Evolutionary conservation across 2,888 invertebrate species (phyloP).

Genomic region (Choreutis nemorana): DNA sequence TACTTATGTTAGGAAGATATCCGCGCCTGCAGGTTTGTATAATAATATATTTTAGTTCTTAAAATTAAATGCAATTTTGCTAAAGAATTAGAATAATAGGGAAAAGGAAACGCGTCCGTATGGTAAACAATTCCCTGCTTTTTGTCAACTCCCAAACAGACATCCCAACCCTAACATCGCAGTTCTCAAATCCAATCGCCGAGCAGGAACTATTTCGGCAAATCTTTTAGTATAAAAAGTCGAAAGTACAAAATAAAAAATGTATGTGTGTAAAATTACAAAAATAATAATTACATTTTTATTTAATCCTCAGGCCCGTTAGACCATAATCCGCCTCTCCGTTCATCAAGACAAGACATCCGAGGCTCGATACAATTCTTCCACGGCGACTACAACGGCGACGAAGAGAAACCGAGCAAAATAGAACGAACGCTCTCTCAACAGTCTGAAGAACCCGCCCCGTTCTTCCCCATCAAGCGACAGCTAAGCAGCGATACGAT

Average conservation of each 20-base stretch:
- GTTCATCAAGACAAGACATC: conserved; percentile 80
- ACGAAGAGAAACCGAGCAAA: conserved; percentile 28
- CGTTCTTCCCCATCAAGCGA: conserved; percentile 38
- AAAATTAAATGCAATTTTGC: not conserved
- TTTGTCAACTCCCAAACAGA: no score
- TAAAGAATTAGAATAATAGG: no score
- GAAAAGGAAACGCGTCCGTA: no score
- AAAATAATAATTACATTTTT: no score
- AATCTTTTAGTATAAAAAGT: conserved; percentile 70
- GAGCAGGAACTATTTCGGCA: conserved; percentile 79
- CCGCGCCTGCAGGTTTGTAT: conserved; percentile 55
- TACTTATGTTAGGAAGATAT: conserved; percentile 48
- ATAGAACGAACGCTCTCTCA: conserved; percentile 31
- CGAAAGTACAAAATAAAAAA: no score
- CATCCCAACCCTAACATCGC: no score
- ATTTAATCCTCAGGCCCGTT: conserved; percentile 34
- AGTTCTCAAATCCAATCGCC: no score
- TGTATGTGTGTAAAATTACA: no score
- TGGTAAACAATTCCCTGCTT: not conserved
- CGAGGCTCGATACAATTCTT: conserved; percentile 74
- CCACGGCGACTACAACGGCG: conserved; percentile 65
- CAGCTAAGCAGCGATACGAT: conserved; percentile 70
- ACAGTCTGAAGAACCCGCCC: conserved; percentile 18
- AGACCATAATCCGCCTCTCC: conserved; percentile 74
- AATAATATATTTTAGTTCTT: not conserved